Conservation (phyloP, 2,113 vertebrate genomes). For the Melanerpes formicivorus region DNA sequence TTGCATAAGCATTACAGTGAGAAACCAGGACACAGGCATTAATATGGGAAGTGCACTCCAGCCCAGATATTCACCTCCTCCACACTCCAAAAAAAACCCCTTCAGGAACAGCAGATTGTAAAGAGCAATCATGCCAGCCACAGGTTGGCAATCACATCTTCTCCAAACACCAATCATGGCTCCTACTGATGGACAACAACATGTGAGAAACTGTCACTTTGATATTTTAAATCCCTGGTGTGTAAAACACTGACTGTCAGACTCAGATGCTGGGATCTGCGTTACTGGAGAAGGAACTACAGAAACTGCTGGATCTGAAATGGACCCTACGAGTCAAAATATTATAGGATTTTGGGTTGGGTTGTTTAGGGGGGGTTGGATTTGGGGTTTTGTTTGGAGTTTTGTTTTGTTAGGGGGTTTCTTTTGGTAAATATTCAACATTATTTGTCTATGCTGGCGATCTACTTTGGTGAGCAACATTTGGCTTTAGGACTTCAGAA, state of each 20-base stretch:
- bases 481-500: not conserved
- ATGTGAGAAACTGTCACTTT: constrained; percentile 66
- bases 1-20: not conserved
- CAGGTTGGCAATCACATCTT: constrained; percentile 71
- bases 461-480: not conserved
- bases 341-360: no score
- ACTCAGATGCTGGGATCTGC: constrained; percentile 24
- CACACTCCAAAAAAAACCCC: not conserved
- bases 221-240: constrained; percentile 67
- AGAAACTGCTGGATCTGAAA: constrained; percentile 28
- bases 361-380: no score
- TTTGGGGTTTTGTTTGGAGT: no score
- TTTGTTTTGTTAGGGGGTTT: not conserved
- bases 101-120: constrained; percentile 64
- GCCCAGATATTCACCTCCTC: not conserved
- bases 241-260: constrained; percentile 56
- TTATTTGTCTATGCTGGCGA: not conserved
- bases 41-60: constrained; percentile 17
- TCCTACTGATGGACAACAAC: constrained; percentile 61
- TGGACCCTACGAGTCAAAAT: constrained; percentile 18
- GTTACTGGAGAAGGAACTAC: not conserved
- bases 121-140: constrained; percentile 59
- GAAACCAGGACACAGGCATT: constrained; percentile 21
- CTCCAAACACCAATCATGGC: constrained; percentile 66
- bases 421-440: not conserved